phyloP scores from a whole-genome alignment of 1,140 invertebrate genomes.

The Drosophila mojavensis region DNA sequence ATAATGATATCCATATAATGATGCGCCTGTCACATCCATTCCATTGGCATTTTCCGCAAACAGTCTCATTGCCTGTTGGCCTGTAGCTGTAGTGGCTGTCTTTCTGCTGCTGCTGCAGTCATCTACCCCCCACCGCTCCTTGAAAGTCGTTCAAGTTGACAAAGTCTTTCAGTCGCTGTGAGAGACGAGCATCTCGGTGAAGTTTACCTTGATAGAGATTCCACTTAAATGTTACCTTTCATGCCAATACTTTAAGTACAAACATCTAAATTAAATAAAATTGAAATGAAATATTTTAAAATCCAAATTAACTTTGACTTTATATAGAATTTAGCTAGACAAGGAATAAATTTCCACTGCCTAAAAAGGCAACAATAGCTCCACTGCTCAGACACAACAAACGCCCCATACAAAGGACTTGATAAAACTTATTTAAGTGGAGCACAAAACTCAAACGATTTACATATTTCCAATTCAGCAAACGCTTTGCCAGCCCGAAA shows the following conservation, averaged over 20 bases:
- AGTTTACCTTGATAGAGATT: not conserved
- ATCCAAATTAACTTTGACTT: too few relatives aligned
- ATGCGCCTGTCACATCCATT: slow-evolving; percentile 77
- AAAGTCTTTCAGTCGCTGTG: slow-evolving; percentile 1
- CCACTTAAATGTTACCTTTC: not conserved
- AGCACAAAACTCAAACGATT: slow-evolving; percentile 49
- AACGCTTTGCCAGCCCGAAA: slow-evolving; percentile 48
- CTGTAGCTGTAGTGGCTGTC: not conserved
- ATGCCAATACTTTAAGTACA: too few relatives aligned
- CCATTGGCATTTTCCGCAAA: slow-evolving; percentile 40
- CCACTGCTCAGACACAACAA: not conserved
- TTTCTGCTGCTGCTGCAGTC: not conserved
- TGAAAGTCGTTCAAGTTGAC: not conserved
- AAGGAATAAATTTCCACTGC: too few relatives aligned
- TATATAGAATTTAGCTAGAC: too few relatives aligned
- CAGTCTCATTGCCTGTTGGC: not conserved
- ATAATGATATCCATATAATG: slow-evolving; percentile 84
- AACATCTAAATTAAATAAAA: too few relatives aligned
- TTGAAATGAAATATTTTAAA: too few relatives aligned
- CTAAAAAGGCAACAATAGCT: slow-evolving; percentile 16
- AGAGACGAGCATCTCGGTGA: not conserved
- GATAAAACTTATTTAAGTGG: slow-evolving; percentile 36
- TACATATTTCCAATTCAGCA: slow-evolving; percentile 78
- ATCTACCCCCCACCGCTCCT: not conserved
- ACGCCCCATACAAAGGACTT: slow-evolving; percentile 1